These are phyloP conservation scores for Lasioglossum vierecki DNA, from an alignment of 2,888 invertebrate genomes.

Conservation along the genomic window DNA sequence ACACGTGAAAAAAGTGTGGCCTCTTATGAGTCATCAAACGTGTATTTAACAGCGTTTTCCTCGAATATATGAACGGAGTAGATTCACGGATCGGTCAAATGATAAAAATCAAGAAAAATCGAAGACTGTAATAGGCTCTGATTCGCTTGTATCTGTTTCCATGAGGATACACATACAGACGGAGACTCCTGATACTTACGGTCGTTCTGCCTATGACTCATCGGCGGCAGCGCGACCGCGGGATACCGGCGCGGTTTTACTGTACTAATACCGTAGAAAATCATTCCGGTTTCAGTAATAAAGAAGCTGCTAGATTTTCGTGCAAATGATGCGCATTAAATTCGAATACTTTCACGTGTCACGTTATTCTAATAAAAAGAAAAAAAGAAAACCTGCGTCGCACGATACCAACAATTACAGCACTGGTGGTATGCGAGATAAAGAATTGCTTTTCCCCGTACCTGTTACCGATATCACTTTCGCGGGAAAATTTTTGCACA, in stretches of 20 bases:
- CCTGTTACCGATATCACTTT: background rate
- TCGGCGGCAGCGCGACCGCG: constrained; percentile 34
- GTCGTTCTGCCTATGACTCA: constrained; percentile 50
- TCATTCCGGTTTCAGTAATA: constrained; percentile 52
- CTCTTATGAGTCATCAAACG: background rate
- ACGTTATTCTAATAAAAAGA: background rate
- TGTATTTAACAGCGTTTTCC: background rate
- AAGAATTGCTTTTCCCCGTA: background rate
- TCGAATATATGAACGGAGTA: background rate
- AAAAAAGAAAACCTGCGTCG: background rate
- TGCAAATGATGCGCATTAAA: constrained; percentile 15
- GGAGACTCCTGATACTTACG: constrained; percentile 45
- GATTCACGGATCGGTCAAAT: background rate
- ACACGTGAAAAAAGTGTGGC: background rate
- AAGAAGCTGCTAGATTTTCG: constrained; percentile 13
- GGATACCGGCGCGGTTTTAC: constrained; percentile 29
- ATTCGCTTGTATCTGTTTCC: constrained; percentile 43
- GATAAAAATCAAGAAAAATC: background rate
- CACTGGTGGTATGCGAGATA: background rate
- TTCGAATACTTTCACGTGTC: background rate
- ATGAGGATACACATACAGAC: constrained; percentile 24
- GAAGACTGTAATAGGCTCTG: constrained; percentile 8
- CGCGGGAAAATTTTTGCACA: background rate
- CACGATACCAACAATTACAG: background rate
- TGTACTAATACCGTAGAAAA: background rate